These are phyloP conservation scores for Zelleria hepariella DNA, from an alignment of 2,888 invertebrate genomes.

Conservation along the genomic window DNA sequence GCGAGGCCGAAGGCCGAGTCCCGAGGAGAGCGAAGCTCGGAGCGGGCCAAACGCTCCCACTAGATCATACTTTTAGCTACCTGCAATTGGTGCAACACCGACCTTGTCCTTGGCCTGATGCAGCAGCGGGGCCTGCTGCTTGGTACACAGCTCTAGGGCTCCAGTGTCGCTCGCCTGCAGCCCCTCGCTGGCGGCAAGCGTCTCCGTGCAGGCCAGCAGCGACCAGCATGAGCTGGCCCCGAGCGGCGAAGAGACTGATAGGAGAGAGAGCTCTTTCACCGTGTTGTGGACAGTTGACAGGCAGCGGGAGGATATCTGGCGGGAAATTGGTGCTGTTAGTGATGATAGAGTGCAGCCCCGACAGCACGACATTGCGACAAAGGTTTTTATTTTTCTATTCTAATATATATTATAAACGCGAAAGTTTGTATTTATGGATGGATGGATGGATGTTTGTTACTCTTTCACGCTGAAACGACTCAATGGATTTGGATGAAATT, in stretches of 20 bases:
- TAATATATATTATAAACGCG: too few species aligned
- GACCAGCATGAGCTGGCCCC: constrained; percentile 95
- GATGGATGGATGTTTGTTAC: too few species aligned
- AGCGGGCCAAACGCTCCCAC: too few species aligned
- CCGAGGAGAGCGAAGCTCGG: too few species aligned
- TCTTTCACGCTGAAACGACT: too few species aligned
- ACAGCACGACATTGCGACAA: too few species aligned
- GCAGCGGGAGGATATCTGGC: constrained; percentile 87
- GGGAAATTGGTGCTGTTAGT: too few species aligned
- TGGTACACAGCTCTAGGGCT: constrained; percentile 80
- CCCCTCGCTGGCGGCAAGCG: constrained; percentile 84
- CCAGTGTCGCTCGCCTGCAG: constrained; percentile 74
- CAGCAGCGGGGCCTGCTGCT: constrained; percentile 91
- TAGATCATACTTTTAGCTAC: too few species aligned
- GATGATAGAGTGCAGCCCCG: not conserved
- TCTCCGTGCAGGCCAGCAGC: constrained; percentile 91
- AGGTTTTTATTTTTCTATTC: too few species aligned
- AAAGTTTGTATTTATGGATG: too few species aligned
- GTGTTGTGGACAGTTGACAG: constrained; percentile 93
- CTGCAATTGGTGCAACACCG: constrained; percentile 8
- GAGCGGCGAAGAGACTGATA: constrained; percentile 83
- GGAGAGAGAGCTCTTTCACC: constrained; percentile 83
- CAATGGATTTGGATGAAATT: too few species aligned
- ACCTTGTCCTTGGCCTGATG: constrained; percentile 91
- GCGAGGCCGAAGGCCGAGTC: too few species aligned